A percentile compares a stretch with the other conserved stretches of the same genome.
Evolutionary conservation across 2,797 vertebrate genomes (phyloP).

Genomic region (Takifugu rubripes): DNA sequence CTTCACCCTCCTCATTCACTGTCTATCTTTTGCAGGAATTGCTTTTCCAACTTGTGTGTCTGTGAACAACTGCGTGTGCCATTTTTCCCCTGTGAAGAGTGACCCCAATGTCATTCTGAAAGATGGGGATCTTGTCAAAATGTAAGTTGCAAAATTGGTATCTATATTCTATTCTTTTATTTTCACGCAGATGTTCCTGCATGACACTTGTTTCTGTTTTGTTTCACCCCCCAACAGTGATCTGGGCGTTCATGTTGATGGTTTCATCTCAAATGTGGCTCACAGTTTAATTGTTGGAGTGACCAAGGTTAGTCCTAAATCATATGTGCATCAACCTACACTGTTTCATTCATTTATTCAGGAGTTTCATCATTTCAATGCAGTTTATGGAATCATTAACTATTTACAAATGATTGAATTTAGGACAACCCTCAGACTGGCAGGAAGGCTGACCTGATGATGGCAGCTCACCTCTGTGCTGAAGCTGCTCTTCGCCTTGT

Average conservation of each 20-base stretch:
- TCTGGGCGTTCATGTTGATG: constrained; percentile 93
- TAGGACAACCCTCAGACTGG: constrained; percentile 89
- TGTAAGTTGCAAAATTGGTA: constrained; percentile 74
- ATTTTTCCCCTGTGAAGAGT: constrained; percentile 96
- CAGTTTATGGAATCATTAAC: not conserved
- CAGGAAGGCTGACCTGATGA: constrained; percentile 92
- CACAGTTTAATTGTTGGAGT: constrained; percentile 90
- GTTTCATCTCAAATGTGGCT: constrained; percentile 95
- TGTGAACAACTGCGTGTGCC: constrained; percentile 96
- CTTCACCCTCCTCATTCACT: constrained; percentile 10
- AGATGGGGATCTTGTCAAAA: constrained; percentile 92
- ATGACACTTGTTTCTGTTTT: not conserved
- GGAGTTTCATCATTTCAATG: not conserved
- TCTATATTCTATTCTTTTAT: not conserved
- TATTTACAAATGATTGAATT: not conserved
- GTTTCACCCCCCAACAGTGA: constrained; percentile 75
- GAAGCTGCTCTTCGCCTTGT: constrained; percentile 95
- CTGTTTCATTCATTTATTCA: not conserved
- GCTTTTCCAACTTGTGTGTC: constrained; percentile 97
- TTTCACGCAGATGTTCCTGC: not conserved
- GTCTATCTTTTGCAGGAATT: constrained; percentile 75
- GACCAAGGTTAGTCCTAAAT: constrained; percentile 79
- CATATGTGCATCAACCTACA: too few species aligned
- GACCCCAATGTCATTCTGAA: constrained; percentile 91
- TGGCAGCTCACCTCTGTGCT: constrained; percentile 91